Conservation (phyloP, 2,113 vertebrate genomes). For the Xyrauchen texanus region DNA sequence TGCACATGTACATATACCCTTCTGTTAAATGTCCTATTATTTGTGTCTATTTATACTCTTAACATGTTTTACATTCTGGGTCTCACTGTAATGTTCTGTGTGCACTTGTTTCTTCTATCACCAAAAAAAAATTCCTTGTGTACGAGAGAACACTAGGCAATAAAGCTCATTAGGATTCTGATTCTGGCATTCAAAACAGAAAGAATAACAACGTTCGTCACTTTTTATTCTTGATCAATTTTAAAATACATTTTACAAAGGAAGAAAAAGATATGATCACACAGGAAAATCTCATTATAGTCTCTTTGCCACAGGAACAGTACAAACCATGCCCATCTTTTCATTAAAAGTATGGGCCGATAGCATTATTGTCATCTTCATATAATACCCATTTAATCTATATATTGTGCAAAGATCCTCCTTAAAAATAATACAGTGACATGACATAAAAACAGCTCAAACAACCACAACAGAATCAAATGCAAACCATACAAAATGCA, state of each 20-base stretch:
- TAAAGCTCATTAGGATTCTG: too few relatives aligned
- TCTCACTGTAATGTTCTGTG: too few relatives aligned
- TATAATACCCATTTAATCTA: neutral
- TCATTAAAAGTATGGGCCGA: neutral
- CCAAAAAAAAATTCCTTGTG: too few relatives aligned
- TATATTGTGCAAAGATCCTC: conserved; percentile 25
- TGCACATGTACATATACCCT: too few relatives aligned
- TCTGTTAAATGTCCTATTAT: too few relatives aligned
- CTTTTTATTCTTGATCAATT: neutral
- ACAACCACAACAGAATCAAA: neutral
- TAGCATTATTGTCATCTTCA: conserved; percentile 13
- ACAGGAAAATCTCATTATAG: neutral
- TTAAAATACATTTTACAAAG: conserved; percentile 22
- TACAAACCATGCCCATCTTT: conserved; percentile 7
- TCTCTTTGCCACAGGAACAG: conserved; percentile 32
- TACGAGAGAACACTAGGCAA: too few relatives aligned
- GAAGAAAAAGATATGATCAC: neutral
- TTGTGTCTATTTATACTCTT: too few relatives aligned
- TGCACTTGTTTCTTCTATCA: too few relatives aligned
- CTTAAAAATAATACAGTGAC: conserved; percentile 33
- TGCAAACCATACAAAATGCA: conserved; percentile 3
- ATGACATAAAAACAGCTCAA: neutral
- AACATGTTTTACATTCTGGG: too few relatives aligned
- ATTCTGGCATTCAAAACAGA: too few relatives aligned
- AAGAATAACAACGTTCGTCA: neutral